Base-by-base conservation (phyloP, 2,888 invertebrate genomes). In the Nemurella pictetii region DNA sequence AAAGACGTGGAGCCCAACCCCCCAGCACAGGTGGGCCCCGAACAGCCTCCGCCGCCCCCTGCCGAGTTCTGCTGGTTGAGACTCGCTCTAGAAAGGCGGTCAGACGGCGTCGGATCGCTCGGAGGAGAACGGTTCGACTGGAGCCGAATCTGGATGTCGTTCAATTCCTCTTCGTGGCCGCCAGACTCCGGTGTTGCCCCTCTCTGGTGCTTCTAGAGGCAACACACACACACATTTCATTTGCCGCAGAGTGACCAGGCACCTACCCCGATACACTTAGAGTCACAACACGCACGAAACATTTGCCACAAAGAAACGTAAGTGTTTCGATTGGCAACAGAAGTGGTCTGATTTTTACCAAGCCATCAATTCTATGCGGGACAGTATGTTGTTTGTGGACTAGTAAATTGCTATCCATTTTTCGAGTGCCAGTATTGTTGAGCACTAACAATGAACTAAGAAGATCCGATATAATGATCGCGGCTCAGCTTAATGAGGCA, bases 121-220 rank as follows among this genome's bases (percentile, higher is more conserved):
- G 86, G 87, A 7, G 86, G 86, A 9, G 87, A 86, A 12, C 88
- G 87, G 55, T 87, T 88, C 32, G 88, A 77, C 84, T 89, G 89
- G 85, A 89, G 87, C 36, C 90, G 88, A 85, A 90, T 89, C 87
- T 90, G 90, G 87, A 91, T 91, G 89, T 92, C 90, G 87, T 90
- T 90, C 87, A 90, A 87, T 87, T 90, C 90, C 85, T 90, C 90
- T 30, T 90, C 89, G 84, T 89, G 89, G 73, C 88, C 89, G 25
- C 88, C 88, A n/a, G 88, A 87, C 78, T 89, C 88, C 7, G 88
- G 87, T 26, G 87, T 87, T 5, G 87, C 88, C 28, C 88, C 87
- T 12, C 87, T 87, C 83, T 87, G 87, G 72, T 88, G 88, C 85
- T 89, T 88, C 88, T 89, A 85, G 15, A 28, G 77, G 83, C 36